These are phyloP conservation scores for Panagrolaimus sp. DNA, from an alignment of 1,140 invertebrate species.

Conservation along the genomic window DNA sequence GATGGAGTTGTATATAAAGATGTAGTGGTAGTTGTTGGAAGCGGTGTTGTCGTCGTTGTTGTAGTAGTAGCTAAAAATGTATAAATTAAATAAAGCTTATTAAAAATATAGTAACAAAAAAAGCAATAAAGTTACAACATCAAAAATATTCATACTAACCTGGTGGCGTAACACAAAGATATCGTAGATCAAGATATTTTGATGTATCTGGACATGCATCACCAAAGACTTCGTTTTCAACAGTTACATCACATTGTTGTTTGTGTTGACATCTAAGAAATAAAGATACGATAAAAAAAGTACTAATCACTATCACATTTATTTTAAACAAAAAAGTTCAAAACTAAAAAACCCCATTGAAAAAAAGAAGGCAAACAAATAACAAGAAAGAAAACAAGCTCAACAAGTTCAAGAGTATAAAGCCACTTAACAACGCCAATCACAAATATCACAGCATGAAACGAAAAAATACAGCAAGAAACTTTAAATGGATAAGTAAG, in stretches of 20 bases:
- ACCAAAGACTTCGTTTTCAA: background rate
- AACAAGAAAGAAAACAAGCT: too few species aligned
- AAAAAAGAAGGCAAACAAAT: background rate
- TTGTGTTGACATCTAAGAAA: too few species aligned
- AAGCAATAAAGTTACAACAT: background rate
- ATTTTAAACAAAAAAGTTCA: background rate
- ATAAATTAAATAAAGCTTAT: background rate
- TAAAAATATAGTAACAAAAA: background rate
- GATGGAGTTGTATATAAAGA: background rate
- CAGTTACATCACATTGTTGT: too few species aligned
- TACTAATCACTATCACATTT: background rate
- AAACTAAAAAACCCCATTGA: background rate
- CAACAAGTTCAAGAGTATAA: background rate
- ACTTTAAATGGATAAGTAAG: background rate
- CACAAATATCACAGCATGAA: constrained; percentile 1
- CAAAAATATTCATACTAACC: background rate
- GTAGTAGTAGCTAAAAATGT: background rate
- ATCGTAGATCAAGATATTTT: background rate
- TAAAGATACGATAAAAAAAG: background rate
- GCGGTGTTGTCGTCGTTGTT: background rate
- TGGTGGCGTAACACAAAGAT: background rate
- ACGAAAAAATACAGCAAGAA: background rate
- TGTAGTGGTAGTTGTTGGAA: background rate
- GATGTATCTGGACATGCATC: background rate
- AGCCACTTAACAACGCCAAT: background rate